A percentile compares a stretch with the other conserved stretches of the same genome.
These are phyloP conservation scores for Syngnathus scovelli DNA, from an alignment of 2,113 vertebrate species.

Conservation along the genomic window DNA sequence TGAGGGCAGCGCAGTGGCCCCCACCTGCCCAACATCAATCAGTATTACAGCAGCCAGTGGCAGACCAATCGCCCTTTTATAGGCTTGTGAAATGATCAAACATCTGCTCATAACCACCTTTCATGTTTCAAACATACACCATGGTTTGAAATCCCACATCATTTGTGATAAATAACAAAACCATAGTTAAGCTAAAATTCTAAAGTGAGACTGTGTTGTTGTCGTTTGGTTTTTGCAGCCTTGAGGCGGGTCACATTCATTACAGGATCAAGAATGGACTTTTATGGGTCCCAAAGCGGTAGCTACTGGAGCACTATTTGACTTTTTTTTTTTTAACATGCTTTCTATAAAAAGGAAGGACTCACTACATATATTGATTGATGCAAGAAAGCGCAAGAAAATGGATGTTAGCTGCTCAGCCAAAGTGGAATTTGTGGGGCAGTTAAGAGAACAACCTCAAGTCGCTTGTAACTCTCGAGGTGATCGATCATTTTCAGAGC, in stretches of 20 bases:
- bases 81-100: constrained; percentile 70
- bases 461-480: constrained; percentile 3
- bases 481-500: constrained; percentile 1
- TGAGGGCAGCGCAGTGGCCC: constrained; percentile 61
- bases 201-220: not conserved
- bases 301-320: not conserved
- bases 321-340: not conserved
- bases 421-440: constrained; percentile 1
- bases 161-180: constrained; percentile 19
- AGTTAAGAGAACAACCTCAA: constrained; percentile 6
- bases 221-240: not conserved
- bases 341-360: constrained; percentile 9
- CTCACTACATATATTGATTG: constrained; percentile 3
- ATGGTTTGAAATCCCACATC: constrained; percentile 37
- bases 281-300: constrained; percentile 1
- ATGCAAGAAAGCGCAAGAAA: constrained; percentile 7
- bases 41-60: constrained; percentile 66
- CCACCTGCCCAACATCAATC: constrained; percentile 72
- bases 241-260: constrained; percentile 11
- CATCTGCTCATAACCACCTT: constrained; percentile 67
- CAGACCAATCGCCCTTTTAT: constrained; percentile 68
- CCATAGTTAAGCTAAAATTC: constrained; percentile 13
- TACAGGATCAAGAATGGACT: constrained; percentile 15
- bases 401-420: constrained; percentile 2
- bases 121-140: constrained; percentile 57